Base-by-base conservation (phyloP, 2,113 vertebrate genomes). In the Drymodes brunneopygia region DNA sequence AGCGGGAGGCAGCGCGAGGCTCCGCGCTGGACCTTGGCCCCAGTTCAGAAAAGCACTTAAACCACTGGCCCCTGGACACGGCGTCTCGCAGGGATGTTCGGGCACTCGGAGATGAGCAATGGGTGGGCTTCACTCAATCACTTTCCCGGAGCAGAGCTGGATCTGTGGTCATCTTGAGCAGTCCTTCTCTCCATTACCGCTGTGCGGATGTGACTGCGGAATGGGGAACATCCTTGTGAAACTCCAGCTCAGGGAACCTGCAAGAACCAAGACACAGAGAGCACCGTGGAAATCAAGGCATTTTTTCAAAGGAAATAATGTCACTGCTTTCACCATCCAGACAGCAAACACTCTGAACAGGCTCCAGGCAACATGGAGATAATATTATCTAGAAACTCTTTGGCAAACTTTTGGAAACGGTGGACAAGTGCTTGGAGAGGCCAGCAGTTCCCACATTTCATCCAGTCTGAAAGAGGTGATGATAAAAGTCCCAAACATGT, bases 1-100 rank as follows among this genome's bases (percentile, higher is more conserved):
- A 65, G 82, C 91, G 72, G 94, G 92, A 94, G 90, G 2, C 36
- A 73, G 71, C 85, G 83, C 88, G 57, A 16, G 88, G 90, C 88
- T 95, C 95, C 90, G 21, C 5, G 45, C 73, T 25, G 93, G 93
- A 86, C 88, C 8, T 89, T 90, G 94, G 92, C 81, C 88, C 47
- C 50, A 0, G 88, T 92, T 94, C 95, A 94, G 92, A 71, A 69
- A 73, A 95, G 94, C 82, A 90, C 95, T 90, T 82, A 92, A 17
- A 73, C 24, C 1, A 0, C 74, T 9, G 4, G 19, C 42, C 18
- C 3, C 45, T 4, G 90, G 92, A 81, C 4, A 1, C 0, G 6
- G 1, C 88, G 73, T 38, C 54, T 70, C 57, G 61, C 47, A 2
- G 17, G 50, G 61, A 4, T 29, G 11, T 1, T 28, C 1, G 65